Evolutionary conservation across 2,113 vertebrate species (phyloP).

Genomic region (Epinephelus lanceolatus): DNA sequence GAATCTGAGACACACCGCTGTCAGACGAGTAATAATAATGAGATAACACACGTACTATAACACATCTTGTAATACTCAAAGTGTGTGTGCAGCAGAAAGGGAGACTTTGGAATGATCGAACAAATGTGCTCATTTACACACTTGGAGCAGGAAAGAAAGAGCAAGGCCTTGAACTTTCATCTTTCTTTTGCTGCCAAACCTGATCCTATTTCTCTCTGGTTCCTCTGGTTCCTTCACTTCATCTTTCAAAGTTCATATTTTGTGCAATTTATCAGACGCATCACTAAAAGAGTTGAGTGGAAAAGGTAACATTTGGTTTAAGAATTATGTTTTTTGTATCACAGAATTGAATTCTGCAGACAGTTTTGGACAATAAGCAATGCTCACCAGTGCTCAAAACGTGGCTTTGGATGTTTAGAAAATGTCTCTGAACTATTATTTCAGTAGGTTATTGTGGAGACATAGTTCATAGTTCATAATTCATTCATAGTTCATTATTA

Average conservation of each 20-base stretch:
- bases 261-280: not conserved
- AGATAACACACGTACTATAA: slow-evolving; percentile 39
- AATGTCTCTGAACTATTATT: no score
- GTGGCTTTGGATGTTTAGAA: no score
- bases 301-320: not conserved
- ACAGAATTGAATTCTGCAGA: not conserved
- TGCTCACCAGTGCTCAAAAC: not conserved
- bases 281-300: no score
- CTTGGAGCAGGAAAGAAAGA: not conserved
- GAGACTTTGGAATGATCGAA: not conserved
- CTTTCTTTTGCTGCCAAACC: not conserved
- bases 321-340: not conserved
- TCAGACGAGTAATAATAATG: slow-evolving; percentile 46
- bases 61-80: slow-evolving; percentile 41
- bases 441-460: no score
- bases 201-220: not conserved
- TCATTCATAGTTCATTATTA: no score
- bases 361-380: not conserved
- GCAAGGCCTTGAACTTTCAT: not conserved
- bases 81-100: not conserved
- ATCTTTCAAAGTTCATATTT: not conserved
- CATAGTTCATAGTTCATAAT: no score
- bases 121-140: not conserved
- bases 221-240: slow-evolving; percentile 6
- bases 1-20: slow-evolving; percentile 42